Conservation (phyloP, 2,113 vertebrate species). For the Taxidea taxus region DNA sequence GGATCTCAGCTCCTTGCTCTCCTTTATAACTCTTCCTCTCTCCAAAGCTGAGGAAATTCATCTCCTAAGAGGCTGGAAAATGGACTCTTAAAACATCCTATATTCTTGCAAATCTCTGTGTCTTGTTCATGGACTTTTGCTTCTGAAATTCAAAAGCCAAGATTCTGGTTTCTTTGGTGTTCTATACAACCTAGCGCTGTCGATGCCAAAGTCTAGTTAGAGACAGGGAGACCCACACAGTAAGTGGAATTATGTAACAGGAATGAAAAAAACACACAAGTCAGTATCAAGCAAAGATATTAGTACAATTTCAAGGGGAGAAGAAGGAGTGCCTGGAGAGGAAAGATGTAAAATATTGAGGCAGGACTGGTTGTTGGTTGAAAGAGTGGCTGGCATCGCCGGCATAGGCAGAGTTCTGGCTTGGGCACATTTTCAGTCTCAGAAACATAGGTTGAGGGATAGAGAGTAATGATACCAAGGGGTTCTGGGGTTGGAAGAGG, state of each 20-base stretch:
- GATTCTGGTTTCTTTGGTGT: not conserved
- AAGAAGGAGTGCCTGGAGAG: not conserved
- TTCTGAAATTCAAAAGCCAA: constrained; percentile 29
- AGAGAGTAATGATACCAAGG: not conserved
- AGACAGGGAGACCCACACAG: not conserved
- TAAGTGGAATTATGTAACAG: not conserved
- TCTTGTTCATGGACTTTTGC: not conserved
- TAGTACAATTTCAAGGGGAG: not conserved
- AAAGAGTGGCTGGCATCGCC: not conserved
- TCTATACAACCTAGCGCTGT: not conserved
- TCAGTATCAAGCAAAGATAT: not conserved
- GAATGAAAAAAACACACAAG: not conserved
- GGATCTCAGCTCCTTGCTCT: not conserved
- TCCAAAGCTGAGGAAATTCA: not conserved
- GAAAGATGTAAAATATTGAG: not conserved
- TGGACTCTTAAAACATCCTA: not conserved
- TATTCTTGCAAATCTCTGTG: not conserved
- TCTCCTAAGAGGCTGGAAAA: not conserved
- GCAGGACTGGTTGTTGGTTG: not conserved
- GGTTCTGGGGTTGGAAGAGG: not conserved
- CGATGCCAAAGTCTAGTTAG: not conserved
- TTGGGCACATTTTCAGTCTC: not conserved
- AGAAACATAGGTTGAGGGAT: not conserved
- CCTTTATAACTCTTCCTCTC: not conserved
- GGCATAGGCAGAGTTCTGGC: not conserved